Evolutionary conservation across 2,113 vertebrate genomes (phyloP), one percentile per base, ranked within the genome.

Genomic region (Aptenodytes forsteri): DNA sequence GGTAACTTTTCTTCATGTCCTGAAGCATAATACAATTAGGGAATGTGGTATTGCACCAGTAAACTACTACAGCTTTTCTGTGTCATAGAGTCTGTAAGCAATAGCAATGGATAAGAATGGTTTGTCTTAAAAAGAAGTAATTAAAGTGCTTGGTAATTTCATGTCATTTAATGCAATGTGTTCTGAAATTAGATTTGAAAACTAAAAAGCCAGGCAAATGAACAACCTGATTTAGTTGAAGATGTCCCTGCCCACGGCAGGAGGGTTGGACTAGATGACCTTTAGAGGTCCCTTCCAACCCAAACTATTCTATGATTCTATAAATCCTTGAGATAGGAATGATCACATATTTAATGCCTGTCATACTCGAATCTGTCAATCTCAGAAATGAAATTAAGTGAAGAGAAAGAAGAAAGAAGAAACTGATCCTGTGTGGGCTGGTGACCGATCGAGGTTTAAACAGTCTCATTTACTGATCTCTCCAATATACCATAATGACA

Each of bases 131-230:
- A 49, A 62, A 83, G 78, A 92, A 78, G 94, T 93, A 89, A 95
- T 95, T 95, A 89, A 97, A 97, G 70, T 46, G 40, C 65, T 89
- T 38, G 72, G 83, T 82, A 96, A 94, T 96, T 91, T 82, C 30
- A 54, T 61, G 78, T 87, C 70, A 83, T 85, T 94, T 94, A 95
- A 90, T 42, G 67, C 73, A 87, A 50, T 62, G 81, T 54, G 69
- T 66, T 96, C 89, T 42, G 58, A 95, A 96, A 94, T 93, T 70
- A 94, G 87, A 96, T 92, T 80, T 67, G 83, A 83, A 86, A 96
- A 89, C 54, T 62, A 76, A 93, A 90, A 81, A 90, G 92, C n/a
- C 73, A 94, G 62, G 78, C 77, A 96, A 93, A 42, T 42, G 42
- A 42, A 14, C 42, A 42, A 42, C 42, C 42, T 42, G 42, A 42